Percentiles rank a stretch among this genome's conserved stretches.
These are phyloP conservation scores for Aratinga solstitialis DNA, from an alignment of 2,797 vertebrate genomes.

Conservation along the genomic window DNA sequence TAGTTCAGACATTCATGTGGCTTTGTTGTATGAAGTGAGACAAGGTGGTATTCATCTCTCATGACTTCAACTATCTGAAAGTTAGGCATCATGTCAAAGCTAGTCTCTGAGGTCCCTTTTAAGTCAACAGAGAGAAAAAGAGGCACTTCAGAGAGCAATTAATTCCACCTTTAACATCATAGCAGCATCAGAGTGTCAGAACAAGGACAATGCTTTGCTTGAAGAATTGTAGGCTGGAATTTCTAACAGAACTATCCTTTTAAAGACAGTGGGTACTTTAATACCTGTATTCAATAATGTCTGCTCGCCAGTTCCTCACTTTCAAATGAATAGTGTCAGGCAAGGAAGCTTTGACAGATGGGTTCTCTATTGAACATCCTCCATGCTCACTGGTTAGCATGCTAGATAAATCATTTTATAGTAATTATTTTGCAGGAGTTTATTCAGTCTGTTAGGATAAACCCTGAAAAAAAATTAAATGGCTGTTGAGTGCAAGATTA, in stretches of 20 bases:
- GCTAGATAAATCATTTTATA: conserved; percentile 10
- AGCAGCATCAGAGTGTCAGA: conserved; percentile 45
- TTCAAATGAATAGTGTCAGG: neutral
- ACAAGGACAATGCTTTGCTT: conserved; percentile 49
- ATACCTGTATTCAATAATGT: neutral
- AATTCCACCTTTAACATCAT: conserved; percentile 60
- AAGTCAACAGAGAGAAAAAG: conserved; percentile 55
- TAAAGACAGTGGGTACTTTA: conserved; percentile 21
- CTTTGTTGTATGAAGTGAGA: conserved; percentile 53
- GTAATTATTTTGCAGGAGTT: conserved; percentile 44
- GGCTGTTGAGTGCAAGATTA: neutral
- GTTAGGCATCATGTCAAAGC: conserved; percentile 49
- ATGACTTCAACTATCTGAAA: conserved; percentile 47
- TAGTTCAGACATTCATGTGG: conserved; percentile 45
- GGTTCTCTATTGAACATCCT: neutral
- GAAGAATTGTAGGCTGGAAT: conserved; percentile 43
- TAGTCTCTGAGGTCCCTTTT: conserved; percentile 16
- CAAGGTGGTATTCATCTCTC: conserved; percentile 51
- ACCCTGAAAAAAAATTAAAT: neutral
- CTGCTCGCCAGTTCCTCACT: neutral
- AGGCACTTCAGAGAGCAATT: conserved; percentile 44
- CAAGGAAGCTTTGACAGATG: neutral
- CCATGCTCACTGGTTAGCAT: neutral
- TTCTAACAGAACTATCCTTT: conserved; percentile 40
- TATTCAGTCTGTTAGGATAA: conserved; percentile 43